Evolutionary conservation across 2,113 vertebrate species (phyloP).

Genomic region (Odontophorus gujanensis): DNA sequence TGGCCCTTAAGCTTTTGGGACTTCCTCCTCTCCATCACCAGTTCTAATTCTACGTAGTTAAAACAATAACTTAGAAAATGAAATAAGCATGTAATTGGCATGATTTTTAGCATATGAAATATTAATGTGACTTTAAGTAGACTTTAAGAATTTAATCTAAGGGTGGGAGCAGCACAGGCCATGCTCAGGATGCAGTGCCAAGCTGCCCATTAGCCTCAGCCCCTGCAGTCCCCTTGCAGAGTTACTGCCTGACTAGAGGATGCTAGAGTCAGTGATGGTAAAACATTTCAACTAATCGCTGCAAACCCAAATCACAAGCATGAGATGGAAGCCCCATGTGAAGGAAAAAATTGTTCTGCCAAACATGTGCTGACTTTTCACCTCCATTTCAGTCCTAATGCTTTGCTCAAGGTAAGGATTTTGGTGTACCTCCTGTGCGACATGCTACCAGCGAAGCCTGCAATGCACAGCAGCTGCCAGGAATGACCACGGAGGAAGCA

Average conservation of each 20-base stretch:
- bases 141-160: background rate
- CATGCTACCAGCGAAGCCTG: accelerated
- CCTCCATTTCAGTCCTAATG: background rate
- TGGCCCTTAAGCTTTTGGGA: background rate
- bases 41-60: background rate
- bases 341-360: background rate
- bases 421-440: accelerated
- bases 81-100: no score
- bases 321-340: background rate
- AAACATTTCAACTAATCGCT: background rate
- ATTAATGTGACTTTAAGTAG: no score
- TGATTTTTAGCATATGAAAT: no score
- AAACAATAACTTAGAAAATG: background rate
- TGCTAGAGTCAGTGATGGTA: background rate
- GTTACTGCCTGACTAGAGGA: background rate
- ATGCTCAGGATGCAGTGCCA: background rate
- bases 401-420: background rate
- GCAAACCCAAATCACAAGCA: background rate
- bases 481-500: background rate
- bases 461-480: background rate
- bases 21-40: background rate
- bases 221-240: background rate
- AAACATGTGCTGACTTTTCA: accelerated
- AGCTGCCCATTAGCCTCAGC: background rate
- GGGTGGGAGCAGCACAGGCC: background rate